Conservation (phyloP, 2,113 vertebrate genomes). For the Nothobranchius kuhntae region DNA sequence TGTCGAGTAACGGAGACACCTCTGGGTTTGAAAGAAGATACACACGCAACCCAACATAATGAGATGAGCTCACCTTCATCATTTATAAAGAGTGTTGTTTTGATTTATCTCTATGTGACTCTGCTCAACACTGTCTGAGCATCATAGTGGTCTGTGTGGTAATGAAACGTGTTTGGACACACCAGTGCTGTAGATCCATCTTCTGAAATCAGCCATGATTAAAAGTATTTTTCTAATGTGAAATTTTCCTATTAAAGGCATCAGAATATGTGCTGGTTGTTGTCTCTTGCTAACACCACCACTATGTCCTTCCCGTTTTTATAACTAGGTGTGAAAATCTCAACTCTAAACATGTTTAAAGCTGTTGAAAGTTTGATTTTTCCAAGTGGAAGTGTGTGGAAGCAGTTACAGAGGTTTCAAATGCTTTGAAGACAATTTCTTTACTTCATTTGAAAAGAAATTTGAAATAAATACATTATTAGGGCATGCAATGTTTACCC, state of each 20-base stretch:
- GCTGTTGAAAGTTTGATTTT: too few species aligned
- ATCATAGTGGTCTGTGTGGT: too few species aligned
- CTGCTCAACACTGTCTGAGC: background rate
- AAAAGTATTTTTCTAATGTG: slow-evolving; percentile 59
- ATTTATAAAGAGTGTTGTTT: background rate
- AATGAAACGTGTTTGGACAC: too few species aligned
- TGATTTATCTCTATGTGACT: background rate
- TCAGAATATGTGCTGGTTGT: slow-evolving; percentile 15
- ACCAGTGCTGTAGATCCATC: background rate
- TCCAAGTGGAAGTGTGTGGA: too few species aligned
- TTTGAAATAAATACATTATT: too few species aligned
- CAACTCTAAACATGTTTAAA: too few species aligned
- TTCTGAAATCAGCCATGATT: background rate
- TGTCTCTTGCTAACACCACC: background rate
- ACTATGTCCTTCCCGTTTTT: too few species aligned
- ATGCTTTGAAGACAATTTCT: too few species aligned
- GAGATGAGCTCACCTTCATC: slow-evolving; percentile 8
- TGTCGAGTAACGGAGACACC: slow-evolving; percentile 43
- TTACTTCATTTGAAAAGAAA: too few species aligned
- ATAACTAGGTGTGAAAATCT: too few species aligned
- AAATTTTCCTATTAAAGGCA: slow-evolving; percentile 61
- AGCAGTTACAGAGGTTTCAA: too few species aligned
- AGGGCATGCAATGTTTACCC: too few species aligned
- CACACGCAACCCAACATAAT: slow-evolving; percentile 25
- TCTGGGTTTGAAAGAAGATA: slow-evolving; percentile 58